phyloP scores from a whole-genome alignment of 2,797 vertebrate genomes.

The Yasuhikotakia modesta region DNA sequence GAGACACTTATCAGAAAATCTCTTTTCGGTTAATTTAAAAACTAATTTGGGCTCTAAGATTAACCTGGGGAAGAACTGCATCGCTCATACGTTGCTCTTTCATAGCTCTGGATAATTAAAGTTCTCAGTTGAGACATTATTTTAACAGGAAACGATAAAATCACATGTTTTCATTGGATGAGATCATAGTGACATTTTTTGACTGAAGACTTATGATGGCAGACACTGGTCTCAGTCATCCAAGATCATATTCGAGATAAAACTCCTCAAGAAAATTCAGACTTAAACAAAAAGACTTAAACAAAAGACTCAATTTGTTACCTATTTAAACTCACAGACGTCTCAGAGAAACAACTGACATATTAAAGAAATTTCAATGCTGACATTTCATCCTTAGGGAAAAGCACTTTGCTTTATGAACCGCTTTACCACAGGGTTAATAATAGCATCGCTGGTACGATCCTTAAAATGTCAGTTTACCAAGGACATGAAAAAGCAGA shows the following conservation, averaged over 20 bases:
- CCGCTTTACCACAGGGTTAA: neutral
- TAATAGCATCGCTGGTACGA: neutral
- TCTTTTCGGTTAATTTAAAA: neutral
- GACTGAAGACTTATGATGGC: too few species aligned
- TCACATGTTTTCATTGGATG: too few species aligned
- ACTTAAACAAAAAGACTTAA: too few species aligned
- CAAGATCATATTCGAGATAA: too few species aligned
- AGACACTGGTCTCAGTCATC: too few species aligned
- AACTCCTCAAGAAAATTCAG: too few species aligned
- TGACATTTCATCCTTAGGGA: neutral
- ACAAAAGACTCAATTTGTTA: neutral
- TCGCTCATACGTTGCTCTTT: neutral
- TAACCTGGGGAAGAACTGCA: neutral
- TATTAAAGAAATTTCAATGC: conserved; percentile 1
- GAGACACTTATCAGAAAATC: conserved; percentile 1
- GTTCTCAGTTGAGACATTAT: too few species aligned
- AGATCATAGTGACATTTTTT: too few species aligned
- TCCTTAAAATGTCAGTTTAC: conserved; percentile 16
- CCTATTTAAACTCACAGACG: neutral
- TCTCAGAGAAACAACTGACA: neutral
- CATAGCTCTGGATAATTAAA: too few species aligned
- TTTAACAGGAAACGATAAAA: too few species aligned
- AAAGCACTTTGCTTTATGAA: neutral
- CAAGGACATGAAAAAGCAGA: conserved; percentile 18
- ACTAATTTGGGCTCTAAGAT: neutral